Evolutionary conservation across 35 echinoderm and acorn worm genomes (phyloP), one percentile per base, ranked within the genome.

Genomic region (Anneissia japonica): DNA sequence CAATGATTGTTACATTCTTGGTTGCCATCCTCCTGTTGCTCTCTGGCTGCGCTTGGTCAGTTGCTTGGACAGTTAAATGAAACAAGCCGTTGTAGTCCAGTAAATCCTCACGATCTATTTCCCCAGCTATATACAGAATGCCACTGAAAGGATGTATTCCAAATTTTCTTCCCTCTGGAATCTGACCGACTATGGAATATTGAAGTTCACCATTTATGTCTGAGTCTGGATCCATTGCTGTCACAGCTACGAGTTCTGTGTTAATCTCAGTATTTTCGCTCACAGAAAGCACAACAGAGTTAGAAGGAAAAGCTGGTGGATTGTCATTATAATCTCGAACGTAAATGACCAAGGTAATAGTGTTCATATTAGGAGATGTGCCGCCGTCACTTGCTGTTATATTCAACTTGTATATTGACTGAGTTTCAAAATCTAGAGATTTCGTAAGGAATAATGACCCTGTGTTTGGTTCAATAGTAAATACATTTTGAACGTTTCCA

Each of bases 261-360:
- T 87, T 87, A 19, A 84, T 34, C 31, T 36, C 29, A 17, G 91
- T 28, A 39, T 91, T 92, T 37, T 99, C 96, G 35, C 88, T 74
- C 12, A 99, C 89, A 40, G 86, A 46, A 32, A 72, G 43, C 12
- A 99, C 92, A 38, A 93, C 80, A 30, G 79, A 28, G 45, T 84
- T 88, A 79, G 87, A 86, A 0, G 85, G 38, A 89, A 99, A 99
- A 26, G 88, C 89, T 31, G 96, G 96, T 36, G 86, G 38, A 46
- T 99, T 99, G 51, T 99, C 96, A 35, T 99, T 99, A 80, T 89
- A 91, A 81, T 99, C 96, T 72, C 96, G 41, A 3, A 99, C 86
- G n/a, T 38, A 39, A 30, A 99, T 82, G 7, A 83, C 31, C 23
- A 99, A 31, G 14, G 86, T 77, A 28, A 82, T 73, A 29, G 76